These are phyloP conservation scores for Nannoperca australis DNA, from an alignment of 2,797 vertebrate species.

Conservation along the genomic window DNA sequence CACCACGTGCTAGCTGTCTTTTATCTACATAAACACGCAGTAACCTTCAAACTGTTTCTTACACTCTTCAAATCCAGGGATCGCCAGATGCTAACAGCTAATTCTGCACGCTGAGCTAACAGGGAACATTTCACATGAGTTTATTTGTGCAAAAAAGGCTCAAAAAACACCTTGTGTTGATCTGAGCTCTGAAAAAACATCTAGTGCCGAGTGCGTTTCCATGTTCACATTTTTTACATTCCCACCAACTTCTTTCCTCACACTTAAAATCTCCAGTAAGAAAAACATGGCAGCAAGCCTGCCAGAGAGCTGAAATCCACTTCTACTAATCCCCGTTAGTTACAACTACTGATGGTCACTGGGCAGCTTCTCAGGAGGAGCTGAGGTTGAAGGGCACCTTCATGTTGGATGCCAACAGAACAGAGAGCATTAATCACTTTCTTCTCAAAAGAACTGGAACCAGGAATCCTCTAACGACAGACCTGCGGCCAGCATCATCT, in stretches of 20 bases:
- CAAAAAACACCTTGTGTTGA: background rate
- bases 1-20: no score
- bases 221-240: background rate
- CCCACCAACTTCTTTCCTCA: no score
- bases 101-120: background rate
- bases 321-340: background rate
- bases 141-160: background rate
- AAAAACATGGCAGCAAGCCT: background rate
- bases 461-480: slow-evolving; percentile 19
- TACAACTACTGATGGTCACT: background rate
- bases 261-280: background rate
- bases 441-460: background rate
- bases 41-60: background rate
- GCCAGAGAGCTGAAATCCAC: background rate
- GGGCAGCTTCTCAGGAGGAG: slow-evolving; percentile 13
- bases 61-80: background rate
- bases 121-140: background rate
- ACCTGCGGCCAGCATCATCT: background rate
- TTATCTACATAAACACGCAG: background rate
- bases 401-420: slow-evolving; percentile 4
- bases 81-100: background rate
- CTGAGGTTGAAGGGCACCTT: slow-evolving; percentile 23
- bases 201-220: background rate
- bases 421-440: slow-evolving; percentile 33
- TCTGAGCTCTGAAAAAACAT: background rate